Conservation (phyloP, 2,113 vertebrate genomes). For the Anguilla rostrata region DNA sequence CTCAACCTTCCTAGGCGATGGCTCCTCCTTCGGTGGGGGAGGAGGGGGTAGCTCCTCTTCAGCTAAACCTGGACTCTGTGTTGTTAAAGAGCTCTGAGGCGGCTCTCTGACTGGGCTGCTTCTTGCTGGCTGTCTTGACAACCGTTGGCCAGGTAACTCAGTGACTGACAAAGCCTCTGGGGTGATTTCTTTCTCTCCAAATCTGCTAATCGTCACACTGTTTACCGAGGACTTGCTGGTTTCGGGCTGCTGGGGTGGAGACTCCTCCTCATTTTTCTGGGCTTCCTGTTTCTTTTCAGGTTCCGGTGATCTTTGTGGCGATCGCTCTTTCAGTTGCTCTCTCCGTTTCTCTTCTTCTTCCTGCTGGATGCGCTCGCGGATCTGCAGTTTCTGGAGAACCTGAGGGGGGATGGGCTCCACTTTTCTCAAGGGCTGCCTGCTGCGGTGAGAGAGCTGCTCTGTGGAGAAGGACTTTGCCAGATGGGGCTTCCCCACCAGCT, state of each 20-base stretch:
- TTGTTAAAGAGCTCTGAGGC: conserved; percentile 59
- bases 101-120: conserved; percentile 62
- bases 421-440: conserved; percentile 58
- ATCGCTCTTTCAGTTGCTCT: conserved; percentile 25
- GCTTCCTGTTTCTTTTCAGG: conserved; percentile 43
- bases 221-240: conserved; percentile 46
- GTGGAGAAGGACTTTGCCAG: conserved; percentile 77
- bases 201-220: conserved; percentile 36
- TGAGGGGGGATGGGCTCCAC: conserved; percentile 68
- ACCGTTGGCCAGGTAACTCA: conserved; percentile 67
- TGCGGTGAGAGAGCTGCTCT: conserved; percentile 71
- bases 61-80: conserved; percentile 46
- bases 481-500: conserved; percentile 79
- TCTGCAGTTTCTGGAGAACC: conserved; percentile 73
- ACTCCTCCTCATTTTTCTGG: conserved; percentile 31
- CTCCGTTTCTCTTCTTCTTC: conserved; percentile 59
- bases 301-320: conserved; percentile 16
- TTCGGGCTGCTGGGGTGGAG: conserved; percentile 36
- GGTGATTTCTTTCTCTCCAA: conserved; percentile 44
- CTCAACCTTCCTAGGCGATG: conserved; percentile 59
- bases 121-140: conserved; percentile 52
- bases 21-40: conserved; percentile 54
- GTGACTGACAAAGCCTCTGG: conserved; percentile 66
- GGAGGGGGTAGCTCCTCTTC: conserved; percentile 38
- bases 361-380: conserved; percentile 67